These are phyloP conservation scores for Agonopterix alstromeriana DNA, from an alignment of 2,888 invertebrate species.

Conservation along the genomic window DNA sequence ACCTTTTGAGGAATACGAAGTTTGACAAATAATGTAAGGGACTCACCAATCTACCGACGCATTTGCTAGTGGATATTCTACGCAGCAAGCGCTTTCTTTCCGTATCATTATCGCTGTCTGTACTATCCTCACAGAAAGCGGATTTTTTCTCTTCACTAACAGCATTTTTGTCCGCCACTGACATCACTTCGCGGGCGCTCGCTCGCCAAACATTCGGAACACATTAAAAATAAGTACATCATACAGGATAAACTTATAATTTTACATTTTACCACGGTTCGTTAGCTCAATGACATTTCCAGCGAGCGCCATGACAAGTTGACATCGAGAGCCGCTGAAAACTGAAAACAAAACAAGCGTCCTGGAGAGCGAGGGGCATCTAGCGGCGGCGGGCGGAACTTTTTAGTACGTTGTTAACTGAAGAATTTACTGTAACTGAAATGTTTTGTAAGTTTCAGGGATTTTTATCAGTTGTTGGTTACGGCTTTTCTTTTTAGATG, in stretches of 20 bases:
- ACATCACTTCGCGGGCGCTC: conserved; percentile 63
- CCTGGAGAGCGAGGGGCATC: conserved; percentile 34
- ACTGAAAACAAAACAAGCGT: conserved; percentile 73
- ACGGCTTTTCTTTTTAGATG: too few species aligned
- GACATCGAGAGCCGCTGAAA: conserved; percentile 58
- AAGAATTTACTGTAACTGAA: background rate
- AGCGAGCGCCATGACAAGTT: conserved; percentile 70
- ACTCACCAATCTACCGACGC: conserved; percentile 85
- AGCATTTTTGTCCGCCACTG: conserved; percentile 48
- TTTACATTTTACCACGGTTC: conserved; percentile 44
- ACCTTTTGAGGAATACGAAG: background rate
- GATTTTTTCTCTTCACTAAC: conserved; percentile 44
- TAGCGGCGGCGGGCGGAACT: conserved; percentile 22
- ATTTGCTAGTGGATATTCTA: conserved; percentile 88
- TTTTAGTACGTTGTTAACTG: background rate
- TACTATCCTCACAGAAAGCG: conserved; percentile 62
- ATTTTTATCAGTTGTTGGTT: too few species aligned
- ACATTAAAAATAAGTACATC: conserved; percentile 65
- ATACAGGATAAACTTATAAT: conserved; percentile 59
- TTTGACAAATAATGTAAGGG: background rate
- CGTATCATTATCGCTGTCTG: conserved; percentile 90
- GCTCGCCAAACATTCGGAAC: conserved; percentile 48
- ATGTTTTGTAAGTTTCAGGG: too few species aligned
- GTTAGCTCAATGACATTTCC: conserved; percentile 66
- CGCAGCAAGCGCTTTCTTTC: conserved; percentile 87